phyloP scores from a whole-genome alignment of 2,797 vertebrate genomes.

The Scarus forsteni region DNA sequence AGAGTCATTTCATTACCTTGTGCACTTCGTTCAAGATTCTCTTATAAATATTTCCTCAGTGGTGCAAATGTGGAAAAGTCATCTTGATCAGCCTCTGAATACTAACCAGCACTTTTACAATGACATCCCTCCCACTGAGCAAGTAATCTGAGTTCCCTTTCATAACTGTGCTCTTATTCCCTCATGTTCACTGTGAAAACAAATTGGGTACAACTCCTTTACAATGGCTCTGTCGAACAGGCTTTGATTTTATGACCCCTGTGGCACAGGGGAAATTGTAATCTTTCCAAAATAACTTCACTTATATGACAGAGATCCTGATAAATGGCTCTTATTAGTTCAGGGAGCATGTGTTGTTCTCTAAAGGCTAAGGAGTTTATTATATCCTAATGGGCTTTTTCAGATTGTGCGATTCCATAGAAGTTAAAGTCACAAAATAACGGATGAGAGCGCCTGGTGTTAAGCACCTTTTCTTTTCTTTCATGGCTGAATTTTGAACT shows the following conservation, averaged over 20 bases:
- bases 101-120: neutral
- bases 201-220: constrained; percentile 1
- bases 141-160: neutral
- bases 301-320: constrained; percentile 17
- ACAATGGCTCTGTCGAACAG: neutral
- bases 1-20: neutral
- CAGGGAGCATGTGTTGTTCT: constrained; percentile 9
- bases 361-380: constrained; percentile 8
- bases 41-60: neutral
- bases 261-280: constrained; percentile 8
- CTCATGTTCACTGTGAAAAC: neutral
- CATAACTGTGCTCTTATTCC: constrained; percentile 3
- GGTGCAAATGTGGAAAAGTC: neutral
- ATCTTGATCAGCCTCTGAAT: neutral
- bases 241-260: constrained; percentile 15
- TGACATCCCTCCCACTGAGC: neutral
- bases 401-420: constrained; percentile 5
- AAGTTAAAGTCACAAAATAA: constrained; percentile 2
- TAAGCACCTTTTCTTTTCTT: constrained; percentile 4
- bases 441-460: neutral
- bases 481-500: neutral
- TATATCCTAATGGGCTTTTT: constrained; percentile 13
- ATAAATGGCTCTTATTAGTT: constrained; percentile 32
- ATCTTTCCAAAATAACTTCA: constrained; percentile 4
- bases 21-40: neutral